Evolutionary conservation across 2,113 vertebrate genomes (phyloP), one percentile per base, ranked within the genome.

Genomic region (Coregonus clupeaformis): DNA sequence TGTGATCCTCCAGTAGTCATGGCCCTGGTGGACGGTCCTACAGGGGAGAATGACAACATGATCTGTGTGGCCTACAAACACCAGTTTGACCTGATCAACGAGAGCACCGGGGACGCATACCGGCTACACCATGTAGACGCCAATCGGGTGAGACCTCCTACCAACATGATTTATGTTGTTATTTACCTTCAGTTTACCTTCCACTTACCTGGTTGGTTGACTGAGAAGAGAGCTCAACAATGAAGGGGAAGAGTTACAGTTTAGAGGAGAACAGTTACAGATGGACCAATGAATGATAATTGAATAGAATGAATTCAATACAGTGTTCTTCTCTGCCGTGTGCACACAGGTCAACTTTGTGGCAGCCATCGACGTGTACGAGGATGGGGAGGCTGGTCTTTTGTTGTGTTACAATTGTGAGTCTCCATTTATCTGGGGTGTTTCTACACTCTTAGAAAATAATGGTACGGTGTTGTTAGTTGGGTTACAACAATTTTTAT

Each of bases 351-450:
- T 98, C 86, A 96, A 97, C 92, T 99, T 98, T 81, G 97, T 99
- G 81, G 95, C 97, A 79, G 97, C 96, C 89, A 97, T 99, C 89
- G 98, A 99, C 83, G 96, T 99, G 32, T 99, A 99, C 52, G 98
- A 99, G 93, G 97, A 99, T n/a, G 98, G 98, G n/a, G 98, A 99
- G 78, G 97, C 98, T 0, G 97, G 97, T 68, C 91, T 99, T 29
- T 91, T 99, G 65, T 81, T 99, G 80, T 99, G 97, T 84, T 98
- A 98, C 83, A 99, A 99, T 92, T 99, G 98, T 99, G 91, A 95
- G 97, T 98, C 66, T 67, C 29, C 55, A 52, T 66, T 32, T 59
- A 29, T 29, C n/a, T 55, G 36, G 36, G 36, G 36, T 42, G 9
- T 42, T 42, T 52, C 16, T 52, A 14, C 47, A 52, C 49, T 52